These are phyloP conservation scores for Actinemys pallida DNA, from an alignment of 2,113 vertebrate genomes.

Conservation along the genomic window DNA sequence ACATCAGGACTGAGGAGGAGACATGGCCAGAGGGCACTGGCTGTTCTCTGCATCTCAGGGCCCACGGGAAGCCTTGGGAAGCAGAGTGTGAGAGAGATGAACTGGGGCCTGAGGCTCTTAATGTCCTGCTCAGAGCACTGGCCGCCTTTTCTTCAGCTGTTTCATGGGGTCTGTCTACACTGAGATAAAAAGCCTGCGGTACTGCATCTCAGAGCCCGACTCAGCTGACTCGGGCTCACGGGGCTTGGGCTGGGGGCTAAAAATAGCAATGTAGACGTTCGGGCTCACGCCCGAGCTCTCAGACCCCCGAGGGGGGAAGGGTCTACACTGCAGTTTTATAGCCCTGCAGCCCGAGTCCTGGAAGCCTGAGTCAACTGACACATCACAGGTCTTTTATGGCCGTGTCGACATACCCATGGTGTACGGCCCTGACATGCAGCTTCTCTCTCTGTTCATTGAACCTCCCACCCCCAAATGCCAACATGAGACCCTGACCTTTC, in stretches of 20 bases:
- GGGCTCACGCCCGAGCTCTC: not conserved
- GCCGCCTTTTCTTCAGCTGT: not conserved
- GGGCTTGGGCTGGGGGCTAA: not conserved
- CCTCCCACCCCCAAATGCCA: not conserved
- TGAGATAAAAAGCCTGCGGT: no score
- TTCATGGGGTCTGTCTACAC: no score
- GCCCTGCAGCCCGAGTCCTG: no score
- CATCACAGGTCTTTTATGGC: not conserved
- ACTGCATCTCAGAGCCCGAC: not conserved
- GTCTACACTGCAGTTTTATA: not conserved
- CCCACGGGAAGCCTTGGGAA: not conserved
- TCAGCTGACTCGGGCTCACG: no score
- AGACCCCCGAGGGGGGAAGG: not conserved
- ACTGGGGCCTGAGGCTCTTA: not conserved
- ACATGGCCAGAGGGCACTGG: not conserved
- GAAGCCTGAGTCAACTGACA: fast-evolving
- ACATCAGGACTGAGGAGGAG: not conserved
- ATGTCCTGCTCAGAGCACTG: not conserved
- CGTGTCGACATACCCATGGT: not conserved
- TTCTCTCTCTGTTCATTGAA: not conserved
- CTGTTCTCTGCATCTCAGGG: not conserved
- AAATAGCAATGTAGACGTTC: not conserved
- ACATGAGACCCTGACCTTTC: not conserved
- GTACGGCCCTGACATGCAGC: not conserved
- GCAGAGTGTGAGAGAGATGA: fast-evolving